Evolutionary conservation across 2,797 vertebrate species (phyloP).

Genomic region (Leontopithecus rosalia): DNA sequence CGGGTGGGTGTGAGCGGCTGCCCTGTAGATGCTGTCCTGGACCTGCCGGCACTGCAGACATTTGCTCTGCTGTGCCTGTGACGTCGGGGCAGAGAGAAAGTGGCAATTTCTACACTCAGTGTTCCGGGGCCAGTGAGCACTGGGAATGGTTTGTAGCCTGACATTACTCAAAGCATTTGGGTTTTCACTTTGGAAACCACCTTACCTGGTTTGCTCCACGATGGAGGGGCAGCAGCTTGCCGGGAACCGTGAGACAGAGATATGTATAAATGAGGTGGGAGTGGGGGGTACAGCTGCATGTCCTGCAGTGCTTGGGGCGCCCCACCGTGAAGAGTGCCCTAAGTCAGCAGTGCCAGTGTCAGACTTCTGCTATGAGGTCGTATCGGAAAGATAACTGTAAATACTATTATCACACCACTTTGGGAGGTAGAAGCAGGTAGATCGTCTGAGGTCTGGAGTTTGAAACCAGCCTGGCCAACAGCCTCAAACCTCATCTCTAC

Average conservation of each 20-base stretch:
- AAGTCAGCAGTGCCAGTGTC: background rate
- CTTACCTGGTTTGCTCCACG: too few relatives aligned
- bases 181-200: background rate
- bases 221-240: too few relatives aligned
- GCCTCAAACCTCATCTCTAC: background rate
- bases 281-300: background rate
- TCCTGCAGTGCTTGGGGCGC: background rate
- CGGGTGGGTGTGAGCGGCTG: fast-evolving
- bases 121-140: slow-evolving; percentile 55
- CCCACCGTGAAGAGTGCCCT: background rate
- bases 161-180: background rate
- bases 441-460: background rate
- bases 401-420: background rate
- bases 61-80: slow-evolving; percentile 64
- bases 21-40: slow-evolving; percentile 32
- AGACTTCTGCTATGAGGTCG: background rate
- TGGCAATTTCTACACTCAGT: slow-evolving; percentile 75
- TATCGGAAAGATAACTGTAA: background rate
- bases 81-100: slow-evolving; percentile 73
- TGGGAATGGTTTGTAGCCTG: slow-evolving; percentile 75
- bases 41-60: slow-evolving; percentile 65
- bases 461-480: background rate
- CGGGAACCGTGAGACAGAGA: fast-evolving
- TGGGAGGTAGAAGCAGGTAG: background rate
- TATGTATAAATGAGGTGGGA: background rate